These are phyloP conservation scores for Drosophila anceps DNA, from an alignment of 2,888 invertebrate genomes.

Conservation along the genomic window DNA sequence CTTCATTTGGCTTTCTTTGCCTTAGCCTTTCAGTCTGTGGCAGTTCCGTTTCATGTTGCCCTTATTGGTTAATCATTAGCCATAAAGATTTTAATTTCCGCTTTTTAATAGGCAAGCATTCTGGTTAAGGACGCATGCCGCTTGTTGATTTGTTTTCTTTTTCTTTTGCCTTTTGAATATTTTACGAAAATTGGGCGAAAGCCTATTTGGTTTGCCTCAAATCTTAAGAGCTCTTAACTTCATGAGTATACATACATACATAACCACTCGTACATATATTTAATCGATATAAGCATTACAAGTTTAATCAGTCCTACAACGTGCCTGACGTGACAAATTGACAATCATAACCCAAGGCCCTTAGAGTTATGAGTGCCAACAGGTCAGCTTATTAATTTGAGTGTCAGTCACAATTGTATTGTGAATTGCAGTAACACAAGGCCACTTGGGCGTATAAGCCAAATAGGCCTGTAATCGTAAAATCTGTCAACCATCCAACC, in stretches of 20 bases:
- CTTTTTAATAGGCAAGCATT: conserved; percentile 55
- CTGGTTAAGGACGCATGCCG: conserved; percentile 3
- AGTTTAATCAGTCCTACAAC: conserved; percentile 16
- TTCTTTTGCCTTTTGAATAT: conserved; percentile 60
- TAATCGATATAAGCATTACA: conserved; percentile 3
- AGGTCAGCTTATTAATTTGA: conserved; percentile 23
- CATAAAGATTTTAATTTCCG: conserved; percentile 81
- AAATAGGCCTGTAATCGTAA: conserved; percentile 31
- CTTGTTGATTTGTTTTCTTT: conserved; percentile 20
- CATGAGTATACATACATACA: no score
- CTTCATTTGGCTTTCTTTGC: conserved; percentile 26
- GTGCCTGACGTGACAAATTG: conserved; percentile 28
- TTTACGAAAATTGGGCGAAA: conserved; percentile 39
- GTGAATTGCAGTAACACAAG: conserved; percentile 39
- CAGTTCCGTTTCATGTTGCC: conserved; percentile 42
- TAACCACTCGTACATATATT: no score
- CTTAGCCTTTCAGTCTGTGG: conserved; percentile 33
- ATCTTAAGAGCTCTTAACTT: not conserved
- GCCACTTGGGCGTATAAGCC: conserved; percentile 17
- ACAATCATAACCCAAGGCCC: conserved; percentile 5
- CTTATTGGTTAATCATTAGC: conserved; percentile 82
- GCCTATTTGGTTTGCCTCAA: conserved; percentile 42
- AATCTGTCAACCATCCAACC: conserved; percentile 9
- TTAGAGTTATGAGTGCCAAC: conserved; percentile 41
- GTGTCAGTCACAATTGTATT: conserved; percentile 14